These are phyloP conservation scores for Drosophila triauraria DNA, from an alignment of 1,140 invertebrate species.

Conservation along the genomic window DNA sequence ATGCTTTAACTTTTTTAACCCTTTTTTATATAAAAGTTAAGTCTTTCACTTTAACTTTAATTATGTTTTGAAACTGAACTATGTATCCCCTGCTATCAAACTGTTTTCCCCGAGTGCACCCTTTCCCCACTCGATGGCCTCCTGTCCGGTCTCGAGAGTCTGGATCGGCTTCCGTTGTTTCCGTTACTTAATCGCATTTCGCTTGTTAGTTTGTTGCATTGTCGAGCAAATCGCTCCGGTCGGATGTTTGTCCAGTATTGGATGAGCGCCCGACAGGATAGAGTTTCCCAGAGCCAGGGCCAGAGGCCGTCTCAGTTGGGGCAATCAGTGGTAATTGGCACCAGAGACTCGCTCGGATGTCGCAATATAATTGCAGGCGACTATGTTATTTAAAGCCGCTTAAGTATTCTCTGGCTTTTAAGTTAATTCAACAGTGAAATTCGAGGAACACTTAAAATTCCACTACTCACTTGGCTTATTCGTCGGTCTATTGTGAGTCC, in stretches of 20 bases:
- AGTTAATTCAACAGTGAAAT: slow-evolving; percentile 30
- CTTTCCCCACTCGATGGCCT: slow-evolving; percentile 1
- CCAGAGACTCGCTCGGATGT: slow-evolving; percentile 25
- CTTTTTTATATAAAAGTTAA: too few relatives aligned
- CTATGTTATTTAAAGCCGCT: slow-evolving; percentile 35
- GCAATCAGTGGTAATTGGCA: slow-evolving; percentile 56
- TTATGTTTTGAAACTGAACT: too few relatives aligned
- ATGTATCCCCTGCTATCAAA: too few relatives aligned
- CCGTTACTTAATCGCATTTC: slow-evolving; percentile 71
- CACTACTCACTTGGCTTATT: slow-evolving; percentile 4
- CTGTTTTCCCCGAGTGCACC: slow-evolving; percentile 16
- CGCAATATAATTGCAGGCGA: slow-evolving; percentile 29
- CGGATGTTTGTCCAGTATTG: slow-evolving; percentile 49
- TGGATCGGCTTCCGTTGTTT: slow-evolving; percentile 32
- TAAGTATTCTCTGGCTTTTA: slow-evolving; percentile 12
- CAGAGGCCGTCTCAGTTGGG: slow-evolving; percentile 1
- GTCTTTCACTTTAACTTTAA: too few relatives aligned
- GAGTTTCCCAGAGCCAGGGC: slow-evolving; percentile 15
- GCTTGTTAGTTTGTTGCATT: slow-evolving; percentile 61
- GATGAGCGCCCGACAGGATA: slow-evolving; percentile 34
- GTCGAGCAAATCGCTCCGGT: slow-evolving; percentile 54
- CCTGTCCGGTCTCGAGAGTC: neutral
- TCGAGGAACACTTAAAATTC: slow-evolving; percentile 25
- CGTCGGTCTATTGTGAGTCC: slow-evolving; percentile 24
- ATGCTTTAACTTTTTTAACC: too few relatives aligned